Base-by-base conservation (phyloP, 2,888 invertebrate genomes). In the Thera britannica region DNA sequence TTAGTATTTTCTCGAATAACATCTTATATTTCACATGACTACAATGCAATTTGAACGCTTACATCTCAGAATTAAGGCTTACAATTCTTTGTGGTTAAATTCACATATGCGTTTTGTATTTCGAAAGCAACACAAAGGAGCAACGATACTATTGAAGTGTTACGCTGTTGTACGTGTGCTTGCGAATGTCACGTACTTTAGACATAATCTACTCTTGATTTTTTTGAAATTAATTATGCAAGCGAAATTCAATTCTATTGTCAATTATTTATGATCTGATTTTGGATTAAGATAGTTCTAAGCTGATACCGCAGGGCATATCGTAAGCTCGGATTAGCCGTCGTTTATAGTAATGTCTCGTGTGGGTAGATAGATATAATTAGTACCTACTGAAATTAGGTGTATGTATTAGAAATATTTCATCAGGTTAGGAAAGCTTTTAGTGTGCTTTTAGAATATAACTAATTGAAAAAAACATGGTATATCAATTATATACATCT, bases 121-220 rank as follows among this genome's bases (percentile, higher is more conserved):
- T 62, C 74, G 59, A 68, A 48, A 60, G 70, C 59, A 66, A 76
- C 80, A 86, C 84, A 87, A 88, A 88, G 86, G 79, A 83, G 79
- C 77, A 83, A 83, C 80, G 83, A 87, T 86, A 87, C 83, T 84
- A 80, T 80, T 81, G 77, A 84, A 84, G 82, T 83, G 83, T 88
- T 87, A 86, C 85, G 80, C 78, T 72, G 79, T 68, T 72, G 83
- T 89, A 90, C 89, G 90, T 90, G 88, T 85, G 83, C 80, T 81
- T 79, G 78, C 83, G 83, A 86, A 83, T 86, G 87, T 87, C 88
- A 89, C 88, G 88, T 88, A 86, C 75, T 74, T 79, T 79, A 78
- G 67, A 54, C 72, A 78, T 82, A 82, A 84, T 79, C 79, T 83
- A 83, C 80, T 80, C 75, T 82, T 81, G 78, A 79, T 77, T 83